phyloP scores from a whole-genome alignment of 2,113 vertebrate genomes.

The Megaleporinus macrocephalus region DNA sequence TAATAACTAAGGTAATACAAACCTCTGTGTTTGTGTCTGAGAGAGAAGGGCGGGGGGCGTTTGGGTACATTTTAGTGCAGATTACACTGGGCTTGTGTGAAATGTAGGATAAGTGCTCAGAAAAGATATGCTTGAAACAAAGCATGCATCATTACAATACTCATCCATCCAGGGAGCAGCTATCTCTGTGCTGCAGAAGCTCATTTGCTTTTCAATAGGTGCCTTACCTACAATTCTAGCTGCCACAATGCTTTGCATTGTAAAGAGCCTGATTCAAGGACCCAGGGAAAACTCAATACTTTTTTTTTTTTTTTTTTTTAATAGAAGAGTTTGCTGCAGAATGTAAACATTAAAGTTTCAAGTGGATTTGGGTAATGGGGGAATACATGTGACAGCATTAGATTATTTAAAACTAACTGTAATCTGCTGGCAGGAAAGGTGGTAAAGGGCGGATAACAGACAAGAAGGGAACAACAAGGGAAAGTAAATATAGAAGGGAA shows the following conservation, averaged over 20 bases:
- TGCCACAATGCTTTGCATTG: neutral
- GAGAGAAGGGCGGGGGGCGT: neutral
- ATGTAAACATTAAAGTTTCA: no score
- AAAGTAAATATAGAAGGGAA: no score
- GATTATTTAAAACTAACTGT: no score
- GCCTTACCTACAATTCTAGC: neutral
- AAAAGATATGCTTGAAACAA: conserved; percentile 28
- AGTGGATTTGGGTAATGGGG: no score
- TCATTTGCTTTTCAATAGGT: conserved; percentile 4
- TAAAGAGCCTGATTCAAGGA: neutral
- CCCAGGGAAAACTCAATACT: neutral
- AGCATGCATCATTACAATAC: conserved; percentile 10
- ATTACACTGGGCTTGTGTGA: conserved; percentile 32
- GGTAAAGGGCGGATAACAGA: no score
- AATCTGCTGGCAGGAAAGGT: no score
- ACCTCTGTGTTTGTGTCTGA: conserved; percentile 5
- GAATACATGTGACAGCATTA: no score
- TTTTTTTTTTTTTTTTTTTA: neutral
- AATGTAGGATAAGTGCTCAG: conserved; percentile 35
- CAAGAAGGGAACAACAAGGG: no score
- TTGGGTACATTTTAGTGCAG: conserved; percentile 12
- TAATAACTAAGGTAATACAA: neutral
- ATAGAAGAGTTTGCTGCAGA: no score
- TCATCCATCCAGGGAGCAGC: conserved; percentile 14
- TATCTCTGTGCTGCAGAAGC: neutral